A percentile compares a stretch with the other conserved stretches of the same genome.
Evolutionary conservation across 2,113 vertebrate species (phyloP).

Genomic region (Verasper variegatus): DNA sequence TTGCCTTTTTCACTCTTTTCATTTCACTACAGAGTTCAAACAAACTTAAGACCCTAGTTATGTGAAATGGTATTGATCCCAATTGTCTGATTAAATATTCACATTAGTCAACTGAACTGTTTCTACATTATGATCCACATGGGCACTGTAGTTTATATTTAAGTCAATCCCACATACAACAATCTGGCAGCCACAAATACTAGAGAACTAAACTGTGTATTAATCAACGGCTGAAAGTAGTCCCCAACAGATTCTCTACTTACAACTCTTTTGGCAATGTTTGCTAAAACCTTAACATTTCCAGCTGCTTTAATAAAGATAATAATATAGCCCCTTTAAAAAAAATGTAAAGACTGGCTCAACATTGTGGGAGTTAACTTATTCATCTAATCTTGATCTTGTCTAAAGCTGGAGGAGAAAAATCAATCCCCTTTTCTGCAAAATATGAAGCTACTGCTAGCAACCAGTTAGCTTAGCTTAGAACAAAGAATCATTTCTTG

Average conservation of each 20-base stretch:
- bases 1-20: not conserved
- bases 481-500: not conserved
- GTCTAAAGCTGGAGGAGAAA: not conserved
- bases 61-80: not conserved
- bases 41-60: not conserved
- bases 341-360: too few species aligned
- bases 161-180: not conserved
- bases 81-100: not conserved
- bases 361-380: too few species aligned
- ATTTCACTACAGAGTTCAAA: not conserved
- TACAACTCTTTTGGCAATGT: not conserved
- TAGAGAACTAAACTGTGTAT: not conserved
- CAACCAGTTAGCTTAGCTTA: not conserved
- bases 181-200: not conserved
- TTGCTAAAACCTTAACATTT: too few species aligned
- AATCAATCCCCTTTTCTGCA: too few species aligned
- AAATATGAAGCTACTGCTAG: too few species aligned
- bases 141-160: not conserved
- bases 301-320: not conserved
- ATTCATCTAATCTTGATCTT: not conserved
- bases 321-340: not conserved
- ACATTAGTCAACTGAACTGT: not conserved
- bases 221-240: not conserved
- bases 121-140: not conserved
- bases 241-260: not conserved